A percentile compares a stretch with the other conserved stretches of the same genome.
Evolutionary conservation across 2,888 invertebrate genomes (phyloP).

Genomic region (Netelia inedita): DNA sequence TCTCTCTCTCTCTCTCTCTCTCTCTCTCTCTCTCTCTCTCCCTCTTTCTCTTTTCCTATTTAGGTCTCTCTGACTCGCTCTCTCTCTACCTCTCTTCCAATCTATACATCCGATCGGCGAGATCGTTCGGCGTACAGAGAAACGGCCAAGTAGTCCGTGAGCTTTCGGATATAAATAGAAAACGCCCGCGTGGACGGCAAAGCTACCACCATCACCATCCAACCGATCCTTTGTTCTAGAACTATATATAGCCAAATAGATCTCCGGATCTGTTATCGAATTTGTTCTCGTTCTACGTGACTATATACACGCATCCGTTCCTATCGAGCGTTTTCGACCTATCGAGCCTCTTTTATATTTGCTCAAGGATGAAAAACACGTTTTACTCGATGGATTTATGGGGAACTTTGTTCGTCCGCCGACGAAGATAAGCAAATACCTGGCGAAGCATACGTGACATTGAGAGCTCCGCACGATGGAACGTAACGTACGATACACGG

Average conservation of each 20-base stretch:
- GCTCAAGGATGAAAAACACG: neutral
- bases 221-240: constrained; percentile 29
- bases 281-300: neutral
- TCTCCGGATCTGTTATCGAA: neutral
- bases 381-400: neutral
- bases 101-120: constrained; percentile 40
- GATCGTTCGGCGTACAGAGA: constrained; percentile 23
- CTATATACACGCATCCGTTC: neutral
- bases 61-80: too few relatives aligned
- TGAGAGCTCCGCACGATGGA: too few relatives aligned
- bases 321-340: neutral
- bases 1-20: too few relatives aligned
- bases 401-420: neutral
- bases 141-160: constrained; percentile 64
- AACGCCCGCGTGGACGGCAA: constrained; percentile 40
- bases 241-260: neutral
- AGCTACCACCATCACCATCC: constrained; percentile 42
- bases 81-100: too few relatives aligned
- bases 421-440: too few relatives aligned
- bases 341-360: neutral
- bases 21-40: too few relatives aligned
- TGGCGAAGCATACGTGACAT: too few relatives aligned
- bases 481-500: too few relatives aligned
- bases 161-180: constrained; percentile 69
- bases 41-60: neutral